Evolutionary conservation across 2,113 vertebrate species (phyloP).

Genomic region (Erythrolamprus reginae): DNA sequence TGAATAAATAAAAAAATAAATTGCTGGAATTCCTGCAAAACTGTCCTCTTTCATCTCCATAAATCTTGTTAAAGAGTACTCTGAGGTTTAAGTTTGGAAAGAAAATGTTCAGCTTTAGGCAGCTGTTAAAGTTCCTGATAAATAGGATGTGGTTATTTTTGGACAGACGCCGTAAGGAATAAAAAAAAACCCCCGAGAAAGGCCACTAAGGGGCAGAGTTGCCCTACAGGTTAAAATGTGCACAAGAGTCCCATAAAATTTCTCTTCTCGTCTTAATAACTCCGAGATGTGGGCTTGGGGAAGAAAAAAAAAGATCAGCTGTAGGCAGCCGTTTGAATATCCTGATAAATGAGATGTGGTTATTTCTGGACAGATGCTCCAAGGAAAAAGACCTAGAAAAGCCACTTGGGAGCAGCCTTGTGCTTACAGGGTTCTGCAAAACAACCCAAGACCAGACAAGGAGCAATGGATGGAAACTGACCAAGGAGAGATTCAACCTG

Average conservation of each 20-base stretch:
- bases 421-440: background rate
- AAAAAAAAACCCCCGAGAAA: background rate
- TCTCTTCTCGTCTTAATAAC: background rate
- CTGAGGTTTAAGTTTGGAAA: background rate
- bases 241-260: background rate
- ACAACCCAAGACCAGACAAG: no score
- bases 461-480: no score
- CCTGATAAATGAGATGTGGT: background rate
- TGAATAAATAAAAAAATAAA: no score
- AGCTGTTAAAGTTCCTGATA: background rate
- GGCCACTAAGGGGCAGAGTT: background rate
- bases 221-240: background rate
- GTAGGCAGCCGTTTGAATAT: background rate
- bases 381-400: background rate
- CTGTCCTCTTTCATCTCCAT: background rate
- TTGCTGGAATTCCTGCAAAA: background rate
- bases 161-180: background rate
- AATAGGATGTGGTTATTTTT: background rate
- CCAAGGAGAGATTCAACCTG: no score
- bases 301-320: background rate
- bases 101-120: background rate
- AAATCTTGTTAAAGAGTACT: background rate
- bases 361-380: background rate
- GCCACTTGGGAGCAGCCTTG: background rate
- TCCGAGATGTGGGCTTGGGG: background rate